Evolutionary conservation across 1,140 invertebrate genomes (phyloP).

Genomic region (Cydia splendana): DNA sequence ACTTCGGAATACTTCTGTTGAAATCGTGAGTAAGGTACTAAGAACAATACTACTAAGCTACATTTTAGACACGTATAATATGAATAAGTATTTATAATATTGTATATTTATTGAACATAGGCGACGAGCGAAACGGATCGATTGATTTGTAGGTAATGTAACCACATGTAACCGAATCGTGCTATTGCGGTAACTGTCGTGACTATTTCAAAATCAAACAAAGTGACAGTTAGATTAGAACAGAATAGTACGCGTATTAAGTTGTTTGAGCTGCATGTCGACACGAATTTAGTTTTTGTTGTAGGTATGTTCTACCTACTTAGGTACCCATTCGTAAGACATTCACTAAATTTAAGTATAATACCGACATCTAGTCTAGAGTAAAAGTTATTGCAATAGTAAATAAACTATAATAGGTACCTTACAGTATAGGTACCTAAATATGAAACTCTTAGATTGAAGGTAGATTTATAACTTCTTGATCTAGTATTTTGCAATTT

Average conservation of each 20-base stretch:
- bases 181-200: conserved; percentile 25
- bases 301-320: too few relatives aligned
- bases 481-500: neutral
- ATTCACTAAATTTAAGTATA: too few relatives aligned
- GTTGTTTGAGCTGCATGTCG: neutral
- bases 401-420: too few relatives aligned
- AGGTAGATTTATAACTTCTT: neutral
- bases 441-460: neutral
- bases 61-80: neutral
- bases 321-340: too few relatives aligned
- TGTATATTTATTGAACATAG: neutral
- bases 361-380: too few relatives aligned
- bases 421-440: too few relatives aligned
- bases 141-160: conserved; percentile 24
- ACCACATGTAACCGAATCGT: conserved; percentile 27
- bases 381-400: too few relatives aligned
- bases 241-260: neutral
- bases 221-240: conserved; percentile 23
- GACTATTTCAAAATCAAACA: conserved; percentile 27
- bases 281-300: neutral
- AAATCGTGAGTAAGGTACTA: neutral
- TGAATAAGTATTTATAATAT: neutral
- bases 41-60: neutral
- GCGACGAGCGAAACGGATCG: conserved; percentile 11
- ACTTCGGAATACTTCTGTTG: neutral